Percentiles rank a stretch among this genome's conserved stretches.
These are phyloP conservation scores for Atrina japonica DNA, from an alignment of 2,888 invertebrate genomes.

Conservation along the genomic window DNA sequence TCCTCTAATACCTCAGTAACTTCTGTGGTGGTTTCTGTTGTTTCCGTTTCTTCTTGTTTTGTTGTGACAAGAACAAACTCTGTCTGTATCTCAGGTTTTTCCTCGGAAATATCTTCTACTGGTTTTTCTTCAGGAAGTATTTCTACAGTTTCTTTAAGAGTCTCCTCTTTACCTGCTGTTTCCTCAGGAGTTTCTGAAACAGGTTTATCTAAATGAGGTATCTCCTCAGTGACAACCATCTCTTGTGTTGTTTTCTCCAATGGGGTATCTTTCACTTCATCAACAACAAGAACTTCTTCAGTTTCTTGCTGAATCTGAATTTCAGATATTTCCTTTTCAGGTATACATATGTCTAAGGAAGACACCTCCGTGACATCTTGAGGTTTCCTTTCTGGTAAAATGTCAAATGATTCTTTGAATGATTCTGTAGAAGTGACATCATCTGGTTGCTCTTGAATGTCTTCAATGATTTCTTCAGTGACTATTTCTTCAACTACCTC, in stretches of 20 bases:
- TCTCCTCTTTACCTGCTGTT: neutral
- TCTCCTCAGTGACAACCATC: neutral
- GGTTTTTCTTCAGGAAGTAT: neutral
- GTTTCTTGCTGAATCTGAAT: neutral
- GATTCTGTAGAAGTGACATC: slow-evolving; percentile 15
- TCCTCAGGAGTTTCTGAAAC: neutral
- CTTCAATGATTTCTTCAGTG: slow-evolving; percentile 23
- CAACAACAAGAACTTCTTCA: slow-evolving; percentile 4
- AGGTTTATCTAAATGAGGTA: neutral
- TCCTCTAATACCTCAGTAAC: neutral
- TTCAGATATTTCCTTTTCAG: slow-evolving; percentile 27
- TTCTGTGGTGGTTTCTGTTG: too few species aligned
- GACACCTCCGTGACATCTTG: slow-evolving; percentile 1
- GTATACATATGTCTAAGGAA: neutral
- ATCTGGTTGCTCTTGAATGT: too few species aligned
- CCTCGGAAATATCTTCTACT: slow-evolving; percentile 9
- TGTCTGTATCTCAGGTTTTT: too few species aligned
- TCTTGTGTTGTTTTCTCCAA: slow-evolving; percentile 1
- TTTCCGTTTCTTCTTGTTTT: too few species aligned
- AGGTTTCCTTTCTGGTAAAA: neutral
- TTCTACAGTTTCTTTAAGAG: slow-evolving; percentile 1
- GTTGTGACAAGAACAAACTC: too few species aligned
- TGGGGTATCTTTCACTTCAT: slow-evolving; percentile 13
- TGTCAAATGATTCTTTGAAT: slow-evolving; percentile 1
- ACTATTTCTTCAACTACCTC: slow-evolving; percentile 16